Evolutionary conservation across 2,797 vertebrate genomes (phyloP), one percentile per base, ranked within the genome.

Genomic region (Cetoscarus ocellatus): DNA sequence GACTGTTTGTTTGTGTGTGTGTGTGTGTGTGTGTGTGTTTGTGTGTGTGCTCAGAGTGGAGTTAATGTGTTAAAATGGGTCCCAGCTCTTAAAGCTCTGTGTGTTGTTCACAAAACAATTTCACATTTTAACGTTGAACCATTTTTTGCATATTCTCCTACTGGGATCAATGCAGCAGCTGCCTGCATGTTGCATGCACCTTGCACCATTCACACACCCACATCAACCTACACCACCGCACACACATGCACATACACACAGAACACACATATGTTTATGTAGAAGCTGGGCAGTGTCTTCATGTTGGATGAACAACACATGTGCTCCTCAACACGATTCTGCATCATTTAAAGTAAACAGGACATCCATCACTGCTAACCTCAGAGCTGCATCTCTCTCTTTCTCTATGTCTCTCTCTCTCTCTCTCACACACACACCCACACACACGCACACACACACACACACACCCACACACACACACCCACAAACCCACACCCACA

Each of bases 321-420:
- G 77, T 73, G 77, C 70, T 77, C 74, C 63, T 68, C 61, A 17
- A 82, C 10, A 43, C 57, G 57, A 67, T 61, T 63, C 57, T 5
- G 61, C 79, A 77, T 85, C 84, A 86, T 86, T 88, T 89, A 88
- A 73, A 77, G 47, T 55, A 79, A 84, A 79, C 64, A 69, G 64
- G 79, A 81, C 72, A 88, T 85, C 77, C 67, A 87, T 87, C 80
- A 87, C 44, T 44, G 75, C 65, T 75, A 61, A 84, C 74, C 75
- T 78, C 51, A 40, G 76, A 51, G 64, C 61, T 70, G 36, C 49
- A 39, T 56, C 69, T 50, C 14, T 79, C 42, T 45, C 70, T 50
- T 35, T 19, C 44, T 53, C 39, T 18, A n/a, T n/a, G n/a, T n/a
- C n/a, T n/a, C n/a, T 45, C 70, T 50, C 42, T 19, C 44, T 53